Evolutionary conservation across 2,888 invertebrate species (phyloP), one percentile per base, ranked within the genome.

Genomic region (Operophtera brumata): DNA sequence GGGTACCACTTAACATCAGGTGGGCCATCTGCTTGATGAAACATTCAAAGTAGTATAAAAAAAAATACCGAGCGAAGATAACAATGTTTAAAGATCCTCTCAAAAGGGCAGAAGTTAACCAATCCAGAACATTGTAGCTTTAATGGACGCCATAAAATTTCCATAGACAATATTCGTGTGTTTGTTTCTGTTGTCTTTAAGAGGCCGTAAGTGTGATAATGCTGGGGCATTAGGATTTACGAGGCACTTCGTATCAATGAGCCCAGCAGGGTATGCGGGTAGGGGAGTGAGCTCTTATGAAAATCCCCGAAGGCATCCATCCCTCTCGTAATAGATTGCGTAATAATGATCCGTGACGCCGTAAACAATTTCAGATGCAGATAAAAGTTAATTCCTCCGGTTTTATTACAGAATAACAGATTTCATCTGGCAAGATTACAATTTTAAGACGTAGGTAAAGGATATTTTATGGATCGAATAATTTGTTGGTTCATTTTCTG

Each of bases 161-260:
- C 54, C 39, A 65, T 66, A 60, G 54, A 62, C 51, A 67, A 68
- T 62, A 66, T 57, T 51, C 58, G 61, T 61, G 61, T 67, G 64
- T 65, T 58, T 63, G 56, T 58, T 60, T 66, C 60, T 64, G 64
- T 62, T 66, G 61, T 57, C 42, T 59, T 60, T 57, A 51, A 59
- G 54, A 56, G 57, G 61, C 54, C 64, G 59, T 65, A 69, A 63
- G 67, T 54, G 62, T 61, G 61, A 67, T 65, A 65, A 67, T 65
- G 59, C 51, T 65, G 47, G 57, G 57, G 66, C 71, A 78, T 78
- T 77, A 78, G 73, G 74, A 79, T 79, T 82, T 79, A 82, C 72
- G 81, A 77, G 67, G 62, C 65, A 69, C 72, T 79, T 70, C 62
- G 65, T 73, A 75, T 71, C 75, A 76, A 75, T 77, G 75, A 69